A percentile compares a stretch with the other conserved stretches of the same genome.
These are phyloP conservation scores for Embiotoca jacksoni DNA, from an alignment of 2,113 vertebrate species.

Conservation along the genomic window DNA sequence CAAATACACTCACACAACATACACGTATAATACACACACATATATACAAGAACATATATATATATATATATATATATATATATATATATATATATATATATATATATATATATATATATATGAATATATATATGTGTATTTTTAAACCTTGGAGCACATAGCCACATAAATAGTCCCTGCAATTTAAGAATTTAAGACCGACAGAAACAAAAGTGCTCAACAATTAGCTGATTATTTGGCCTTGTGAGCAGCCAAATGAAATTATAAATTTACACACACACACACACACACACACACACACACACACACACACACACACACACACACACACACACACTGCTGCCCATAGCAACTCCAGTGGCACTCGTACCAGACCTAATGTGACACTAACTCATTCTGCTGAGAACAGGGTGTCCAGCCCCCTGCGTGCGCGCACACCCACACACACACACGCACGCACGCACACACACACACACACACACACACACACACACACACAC, in stretches of 20 bases:
- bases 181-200: slow-evolving; percentile 53
- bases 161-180: slow-evolving; percentile 45
- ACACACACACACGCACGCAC: slow-evolving; percentile 13
- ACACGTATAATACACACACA: not conserved
- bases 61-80: slow-evolving; percentile 25
- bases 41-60: slow-evolving; percentile 13
- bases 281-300: slow-evolving; percentile 55
- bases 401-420: slow-evolving; percentile 75
- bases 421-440: slow-evolving; percentile 7
- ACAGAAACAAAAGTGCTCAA: slow-evolving; percentile 78
- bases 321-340: slow-evolving; percentile 67
- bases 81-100: slow-evolving; percentile 20
- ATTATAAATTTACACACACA: slow-evolving; percentile 69
- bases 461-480: slow-evolving; percentile 22
- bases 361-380: slow-evolving; percentile 77
- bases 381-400: slow-evolving; percentile 84
- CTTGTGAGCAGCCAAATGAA: slow-evolving; percentile 80
- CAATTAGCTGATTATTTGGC: slow-evolving; percentile 83
- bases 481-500: slow-evolving; percentile 26
- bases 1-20: no score
- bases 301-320: no score
- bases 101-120: no score
- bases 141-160: slow-evolving; percentile 36
- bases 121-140: slow-evolving; percentile 18
- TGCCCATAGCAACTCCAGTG: slow-evolving; percentile 81